Evolutionary conservation across 2,797 vertebrate genomes (phyloP).

Genomic region (Chrosomus eos): DNA sequence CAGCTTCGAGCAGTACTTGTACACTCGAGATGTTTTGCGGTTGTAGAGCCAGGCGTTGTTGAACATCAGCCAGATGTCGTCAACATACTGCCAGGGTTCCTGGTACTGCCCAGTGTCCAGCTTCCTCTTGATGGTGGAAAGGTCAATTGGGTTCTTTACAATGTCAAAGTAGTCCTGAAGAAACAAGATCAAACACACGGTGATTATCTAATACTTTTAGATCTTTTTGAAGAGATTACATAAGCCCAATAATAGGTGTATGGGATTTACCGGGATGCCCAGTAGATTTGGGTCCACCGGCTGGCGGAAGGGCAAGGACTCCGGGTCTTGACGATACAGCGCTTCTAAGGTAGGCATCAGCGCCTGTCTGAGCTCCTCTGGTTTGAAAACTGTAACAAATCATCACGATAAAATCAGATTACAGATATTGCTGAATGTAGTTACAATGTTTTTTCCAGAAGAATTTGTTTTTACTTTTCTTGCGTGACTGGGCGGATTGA

Average conservation of each 20-base stretch:
- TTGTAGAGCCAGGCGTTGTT: slow-evolving; percentile 98
- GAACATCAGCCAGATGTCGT: slow-evolving; percentile 98
- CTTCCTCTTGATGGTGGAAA: slow-evolving; percentile 97
- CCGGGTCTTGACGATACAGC: slow-evolving; percentile 94
- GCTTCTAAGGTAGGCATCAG: slow-evolving; percentile 97
- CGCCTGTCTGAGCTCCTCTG: slow-evolving; percentile 94
- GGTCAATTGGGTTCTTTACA: slow-evolving; percentile 95
- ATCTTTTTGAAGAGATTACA: background rate
- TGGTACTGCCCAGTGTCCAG: slow-evolving; percentile 97
- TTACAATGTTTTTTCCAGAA: background rate
- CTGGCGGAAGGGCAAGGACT: slow-evolving; percentile 95
- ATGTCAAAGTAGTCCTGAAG: slow-evolving; percentile 96
- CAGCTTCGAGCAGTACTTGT: slow-evolving; percentile 96
- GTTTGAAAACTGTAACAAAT: slow-evolving; percentile 88
- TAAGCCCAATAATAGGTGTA: background rate
- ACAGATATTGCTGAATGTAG: background rate
- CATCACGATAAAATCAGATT: background rate
- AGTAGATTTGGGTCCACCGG: slow-evolving; percentile 94
- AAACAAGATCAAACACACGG: background rate
- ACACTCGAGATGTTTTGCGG: slow-evolving; percentile 96
- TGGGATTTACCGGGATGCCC: slow-evolving; percentile 89
- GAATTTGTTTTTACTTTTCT: slow-evolving; percentile 84
- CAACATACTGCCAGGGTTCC: slow-evolving; percentile 97
- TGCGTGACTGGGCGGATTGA: slow-evolving; percentile 88
- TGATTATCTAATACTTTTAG: background rate